These are phyloP conservation scores for Diabrotica undecimpunctata DNA, from an alignment of 1,140 invertebrate genomes.

Conservation along the genomic window DNA sequence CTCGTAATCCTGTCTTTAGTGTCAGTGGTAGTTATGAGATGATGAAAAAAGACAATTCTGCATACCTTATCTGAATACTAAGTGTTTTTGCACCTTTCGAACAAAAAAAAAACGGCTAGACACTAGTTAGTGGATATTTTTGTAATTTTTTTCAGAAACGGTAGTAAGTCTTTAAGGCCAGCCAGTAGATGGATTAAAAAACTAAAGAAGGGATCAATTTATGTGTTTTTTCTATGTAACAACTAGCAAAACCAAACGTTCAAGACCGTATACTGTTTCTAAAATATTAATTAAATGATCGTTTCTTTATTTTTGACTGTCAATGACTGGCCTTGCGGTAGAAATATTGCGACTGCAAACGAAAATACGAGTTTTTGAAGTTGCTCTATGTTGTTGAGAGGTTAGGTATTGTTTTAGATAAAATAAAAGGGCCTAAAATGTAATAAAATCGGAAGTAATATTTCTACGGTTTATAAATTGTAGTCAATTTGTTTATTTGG, in stretches of 20 bases:
- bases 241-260: background rate
- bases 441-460: constrained; percentile 3
- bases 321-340: background rate
- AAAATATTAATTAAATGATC: background rate
- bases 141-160: constrained; percentile 4
- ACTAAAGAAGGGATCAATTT: background rate
- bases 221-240: constrained; percentile 8
- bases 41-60: constrained; percentile 38
- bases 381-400: constrained; percentile 7
- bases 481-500: constrained; percentile 5
- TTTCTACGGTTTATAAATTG: constrained; percentile 5
- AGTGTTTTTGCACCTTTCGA: constrained; percentile 23
- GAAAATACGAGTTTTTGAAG: background rate
- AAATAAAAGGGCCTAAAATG: constrained; percentile 7
- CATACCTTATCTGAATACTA: constrained; percentile 39
- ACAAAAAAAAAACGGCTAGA: constrained; percentile 6
- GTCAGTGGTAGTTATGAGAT: constrained; percentile 32
- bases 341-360: background rate
- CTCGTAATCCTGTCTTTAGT: constrained; percentile 28
- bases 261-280: too few species aligned
- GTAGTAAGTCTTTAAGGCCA: background rate
- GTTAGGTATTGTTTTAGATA: constrained; percentile 21
- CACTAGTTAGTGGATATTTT: constrained; percentile 17
- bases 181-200: background rate
- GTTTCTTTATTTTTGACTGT: background rate